A percentile compares a stretch with the other conserved stretches of the same genome.
phyloP scores from a whole-genome alignment of 1,140 invertebrate genomes.

The Drosophila erecta region DNA sequence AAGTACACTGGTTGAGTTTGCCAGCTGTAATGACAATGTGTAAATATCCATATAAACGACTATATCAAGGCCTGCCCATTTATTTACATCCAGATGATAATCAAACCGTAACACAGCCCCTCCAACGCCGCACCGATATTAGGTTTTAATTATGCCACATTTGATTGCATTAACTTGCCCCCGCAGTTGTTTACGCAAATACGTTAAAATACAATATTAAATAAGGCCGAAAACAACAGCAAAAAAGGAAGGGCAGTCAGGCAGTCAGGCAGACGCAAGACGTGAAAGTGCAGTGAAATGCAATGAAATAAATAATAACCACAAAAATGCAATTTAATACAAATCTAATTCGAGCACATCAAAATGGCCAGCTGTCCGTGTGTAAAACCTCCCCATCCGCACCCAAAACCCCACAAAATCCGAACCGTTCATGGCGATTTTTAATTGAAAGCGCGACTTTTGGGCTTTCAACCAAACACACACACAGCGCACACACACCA shows the following conservation, averaged over 20 bases:
- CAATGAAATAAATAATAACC: constrained; percentile 62
- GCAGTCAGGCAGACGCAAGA: not conserved
- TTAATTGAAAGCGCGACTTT: constrained; percentile 74
- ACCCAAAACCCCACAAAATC: constrained; percentile 7
- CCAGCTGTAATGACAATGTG: not conserved
- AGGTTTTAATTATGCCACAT: constrained; percentile 67
- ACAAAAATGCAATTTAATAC: constrained; percentile 72
- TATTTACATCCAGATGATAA: constrained; percentile 28
- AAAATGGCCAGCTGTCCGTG: constrained; percentile 37
- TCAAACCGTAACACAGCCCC: constrained; percentile 12
- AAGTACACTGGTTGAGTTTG: not conserved
- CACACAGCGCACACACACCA: not conserved
- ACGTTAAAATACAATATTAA: not conserved
- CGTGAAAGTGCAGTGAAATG: constrained; percentile 34
- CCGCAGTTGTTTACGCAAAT: constrained; percentile 28
- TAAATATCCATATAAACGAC: constrained; percentile 12
- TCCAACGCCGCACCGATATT: constrained; percentile 24
- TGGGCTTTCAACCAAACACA: constrained; percentile 50
- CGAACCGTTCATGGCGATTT: constrained; percentile 52
- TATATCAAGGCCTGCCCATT: constrained; percentile 30
- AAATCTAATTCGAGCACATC: constrained; percentile 61
- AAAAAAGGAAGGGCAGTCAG: not conserved
- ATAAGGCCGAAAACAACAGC: constrained; percentile 3
- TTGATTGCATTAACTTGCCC: constrained; percentile 55
- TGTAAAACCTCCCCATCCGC: constrained; percentile 19